Conservation (phyloP, 2,113 vertebrate species). For the Oreotrochilus melanogaster region DNA sequence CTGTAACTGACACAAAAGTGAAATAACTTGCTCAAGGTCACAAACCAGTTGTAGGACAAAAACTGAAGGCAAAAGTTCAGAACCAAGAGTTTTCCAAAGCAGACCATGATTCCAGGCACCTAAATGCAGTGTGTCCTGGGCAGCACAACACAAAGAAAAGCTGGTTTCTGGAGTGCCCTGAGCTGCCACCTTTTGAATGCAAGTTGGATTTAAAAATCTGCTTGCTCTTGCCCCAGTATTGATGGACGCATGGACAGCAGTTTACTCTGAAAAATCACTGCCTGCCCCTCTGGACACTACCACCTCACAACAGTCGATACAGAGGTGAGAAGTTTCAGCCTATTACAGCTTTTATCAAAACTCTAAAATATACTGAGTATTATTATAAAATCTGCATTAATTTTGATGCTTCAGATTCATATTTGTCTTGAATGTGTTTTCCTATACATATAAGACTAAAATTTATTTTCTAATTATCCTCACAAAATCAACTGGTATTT, state of each 20-base stretch:
- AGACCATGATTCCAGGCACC: rapidly evolving
- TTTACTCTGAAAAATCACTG: background rate
- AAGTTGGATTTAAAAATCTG: background rate
- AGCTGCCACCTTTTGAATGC: background rate
- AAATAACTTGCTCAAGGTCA: background rate
- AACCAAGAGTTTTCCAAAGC: background rate
- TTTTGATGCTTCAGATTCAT: background rate
- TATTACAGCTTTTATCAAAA: background rate
- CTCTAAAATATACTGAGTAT: background rate
- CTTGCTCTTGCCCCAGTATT: background rate
- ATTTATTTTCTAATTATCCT: background rate
- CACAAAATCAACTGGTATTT: background rate
- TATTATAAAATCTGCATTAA: background rate
- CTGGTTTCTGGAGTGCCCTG: background rate
- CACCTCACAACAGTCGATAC: background rate
- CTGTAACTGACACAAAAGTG: background rate
- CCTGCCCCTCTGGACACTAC: background rate
- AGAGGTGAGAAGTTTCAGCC: background rate
- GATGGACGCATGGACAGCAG: background rate
- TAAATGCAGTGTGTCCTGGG: rapidly evolving
- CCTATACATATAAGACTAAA: background rate
- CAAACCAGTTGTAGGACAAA: background rate
- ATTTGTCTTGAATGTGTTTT: background rate
- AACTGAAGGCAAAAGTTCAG: background rate
- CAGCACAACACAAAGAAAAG: background rate